phyloP scores from a whole-genome alignment of 2,797 vertebrate genomes.

The Poecilia picta region DNA sequence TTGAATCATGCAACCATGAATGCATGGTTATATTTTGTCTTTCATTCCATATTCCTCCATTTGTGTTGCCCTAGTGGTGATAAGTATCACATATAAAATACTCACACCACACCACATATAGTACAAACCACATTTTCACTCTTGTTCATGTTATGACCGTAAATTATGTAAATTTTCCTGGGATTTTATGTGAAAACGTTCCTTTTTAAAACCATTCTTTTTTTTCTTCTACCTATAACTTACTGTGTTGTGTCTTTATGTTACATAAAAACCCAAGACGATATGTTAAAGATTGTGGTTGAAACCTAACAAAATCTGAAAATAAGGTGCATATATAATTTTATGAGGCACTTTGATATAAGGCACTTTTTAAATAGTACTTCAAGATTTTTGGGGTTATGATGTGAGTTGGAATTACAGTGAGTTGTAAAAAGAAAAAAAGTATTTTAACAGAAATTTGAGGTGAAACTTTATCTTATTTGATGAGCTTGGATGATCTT shows the following conservation, averaged over 20 bases:
- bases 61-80: background rate
- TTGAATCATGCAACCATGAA: background rate
- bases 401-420: background rate
- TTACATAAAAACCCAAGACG: background rate
- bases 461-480: background rate
- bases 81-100: background rate
- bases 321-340: background rate
- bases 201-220: background rate
- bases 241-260: background rate
- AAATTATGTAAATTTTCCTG: background rate
- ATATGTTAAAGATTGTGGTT: background rate
- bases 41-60: background rate
- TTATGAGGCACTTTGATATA: background rate
- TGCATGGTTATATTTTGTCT: background rate
- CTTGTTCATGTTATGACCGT: background rate
- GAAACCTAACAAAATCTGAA: background rate
- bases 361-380: background rate
- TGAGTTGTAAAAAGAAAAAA: background rate
- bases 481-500: background rate
- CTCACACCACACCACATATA: background rate
- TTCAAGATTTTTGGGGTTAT: background rate
- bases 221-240: background rate
- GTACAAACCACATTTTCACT: background rate
- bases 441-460: background rate
- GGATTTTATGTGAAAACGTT: background rate